Evolutionary conservation across 2,888 invertebrate species (phyloP).

Genomic region (Subacronicta megacephala): DNA sequence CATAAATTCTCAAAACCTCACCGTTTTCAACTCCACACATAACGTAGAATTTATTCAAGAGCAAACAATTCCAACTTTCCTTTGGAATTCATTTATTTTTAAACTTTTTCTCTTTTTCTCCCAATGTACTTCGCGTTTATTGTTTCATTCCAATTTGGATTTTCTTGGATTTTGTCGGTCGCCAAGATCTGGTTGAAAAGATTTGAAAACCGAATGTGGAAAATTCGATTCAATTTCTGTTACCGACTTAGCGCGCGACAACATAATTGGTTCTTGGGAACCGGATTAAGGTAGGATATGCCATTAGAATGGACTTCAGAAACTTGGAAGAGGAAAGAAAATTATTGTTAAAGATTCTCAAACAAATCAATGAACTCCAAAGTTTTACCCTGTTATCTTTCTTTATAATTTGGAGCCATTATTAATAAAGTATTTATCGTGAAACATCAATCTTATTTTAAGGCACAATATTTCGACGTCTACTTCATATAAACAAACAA

Average conservation of each 20-base stretch:
- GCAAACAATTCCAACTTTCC: slow-evolving; percentile 49
- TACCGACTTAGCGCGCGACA: neutral
- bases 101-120: slow-evolving; percentile 43
- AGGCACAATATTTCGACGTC: no score
- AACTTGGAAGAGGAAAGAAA: no score
- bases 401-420: no score
- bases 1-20: slow-evolving; percentile 45
- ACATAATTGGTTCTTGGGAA: neutral
- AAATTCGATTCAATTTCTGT: neutral
- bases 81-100: slow-evolving; percentile 52
- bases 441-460: no score
- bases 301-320: no score
- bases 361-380: no score
- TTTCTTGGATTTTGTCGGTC: slow-evolving; percentile 13
- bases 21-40: slow-evolving; percentile 43
- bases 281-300: no score
- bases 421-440: no score
- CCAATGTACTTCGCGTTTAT: slow-evolving; percentile 43
- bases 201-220: slow-evolving; percentile 12
- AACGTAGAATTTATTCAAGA: slow-evolving; percentile 50
- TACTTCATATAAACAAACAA: no score
- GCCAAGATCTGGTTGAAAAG: slow-evolving; percentile 13
- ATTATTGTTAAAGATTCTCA: no score
- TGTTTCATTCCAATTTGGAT: slow-evolving; percentile 43
- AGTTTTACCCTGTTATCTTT: no score